Percentiles rank a stretch among this genome's conserved stretches.
phyloP scores from a whole-genome alignment of 2,113 vertebrate genomes.

The Seriola quinqueradiata region DNA sequence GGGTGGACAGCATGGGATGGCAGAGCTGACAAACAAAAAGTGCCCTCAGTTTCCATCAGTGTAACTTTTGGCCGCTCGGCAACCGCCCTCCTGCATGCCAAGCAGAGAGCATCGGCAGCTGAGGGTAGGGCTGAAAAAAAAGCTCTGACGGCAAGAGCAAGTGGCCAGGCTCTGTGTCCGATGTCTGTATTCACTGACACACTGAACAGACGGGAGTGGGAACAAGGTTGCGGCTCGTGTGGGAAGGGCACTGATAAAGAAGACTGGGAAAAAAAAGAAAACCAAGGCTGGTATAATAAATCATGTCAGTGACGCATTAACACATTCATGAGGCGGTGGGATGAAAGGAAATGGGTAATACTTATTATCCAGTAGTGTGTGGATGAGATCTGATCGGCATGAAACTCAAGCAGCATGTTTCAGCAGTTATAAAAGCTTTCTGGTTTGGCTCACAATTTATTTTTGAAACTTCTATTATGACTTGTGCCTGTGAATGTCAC shows the following conservation, averaged over 20 bases:
- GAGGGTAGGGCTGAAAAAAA: slow-evolving; percentile 22
- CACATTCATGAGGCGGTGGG: slow-evolving; percentile 56
- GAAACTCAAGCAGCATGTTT: background rate
- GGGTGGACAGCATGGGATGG: slow-evolving; percentile 42
- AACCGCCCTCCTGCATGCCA: slow-evolving; percentile 67
- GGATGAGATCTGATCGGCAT: background rate
- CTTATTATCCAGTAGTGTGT: background rate
- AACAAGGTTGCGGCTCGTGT: slow-evolving; percentile 33
- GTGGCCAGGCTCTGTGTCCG: slow-evolving; percentile 34
- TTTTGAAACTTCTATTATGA: background rate
- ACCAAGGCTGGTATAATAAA: slow-evolving; percentile 42
- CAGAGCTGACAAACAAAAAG: slow-evolving; percentile 61
- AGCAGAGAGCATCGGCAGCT: slow-evolving; percentile 59
- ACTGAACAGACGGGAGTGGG: slow-evolving; percentile 48
- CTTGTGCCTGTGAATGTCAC: background rate
- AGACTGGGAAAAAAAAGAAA: slow-evolving; percentile 1
- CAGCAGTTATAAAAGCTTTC: background rate
- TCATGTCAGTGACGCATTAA: slow-evolving; percentile 61
- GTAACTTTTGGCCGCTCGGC: slow-evolving; percentile 66
- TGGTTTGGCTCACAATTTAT: background rate
- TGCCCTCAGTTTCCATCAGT: slow-evolving; percentile 61
- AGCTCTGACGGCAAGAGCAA: slow-evolving; percentile 34
- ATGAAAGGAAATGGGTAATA: slow-evolving; percentile 47
- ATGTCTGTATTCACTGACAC: slow-evolving; percentile 56
- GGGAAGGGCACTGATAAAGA: slow-evolving; percentile 47